Evolutionary conservation across 2,888 invertebrate species (phyloP).

Genomic region (Melinaea menophilus): DNA sequence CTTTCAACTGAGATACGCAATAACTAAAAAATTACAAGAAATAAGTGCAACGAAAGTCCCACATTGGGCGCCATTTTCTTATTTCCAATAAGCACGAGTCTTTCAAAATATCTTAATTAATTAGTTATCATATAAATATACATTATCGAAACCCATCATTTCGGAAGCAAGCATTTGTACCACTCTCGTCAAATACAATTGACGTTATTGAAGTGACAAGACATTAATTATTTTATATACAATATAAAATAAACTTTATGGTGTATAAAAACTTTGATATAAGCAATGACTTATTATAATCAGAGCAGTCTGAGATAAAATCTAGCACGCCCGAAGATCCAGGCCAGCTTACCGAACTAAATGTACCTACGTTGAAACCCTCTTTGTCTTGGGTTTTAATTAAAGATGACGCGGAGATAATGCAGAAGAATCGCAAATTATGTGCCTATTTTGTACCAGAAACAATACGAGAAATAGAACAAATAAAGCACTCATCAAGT

Average conservation of each 20-base stretch:
- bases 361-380: constrained; percentile 5
- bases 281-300: constrained; percentile 8
- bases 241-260: not conserved
- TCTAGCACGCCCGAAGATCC: constrained; percentile 11
- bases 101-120: too few relatives aligned
- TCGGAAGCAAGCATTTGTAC: too few relatives aligned
- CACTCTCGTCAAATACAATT: too few relatives aligned
- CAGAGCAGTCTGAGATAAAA: constrained; percentile 4
- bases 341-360: constrained; percentile 13
- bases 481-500: too few relatives aligned
- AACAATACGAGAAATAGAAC: not conserved
- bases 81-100: too few relatives aligned
- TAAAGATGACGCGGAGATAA: constrained; percentile 17
- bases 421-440: not conserved
- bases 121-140: too few relatives aligned
- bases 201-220: too few relatives aligned
- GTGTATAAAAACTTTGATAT: constrained; percentile 4
- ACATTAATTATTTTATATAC: not conserved
- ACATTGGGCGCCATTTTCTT: too few relatives aligned
- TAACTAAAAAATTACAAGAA: too few relatives aligned
- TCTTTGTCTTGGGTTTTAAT: constrained; percentile 25
- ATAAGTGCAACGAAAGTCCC: too few relatives aligned
- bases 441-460: not conserved
- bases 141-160: too few relatives aligned
- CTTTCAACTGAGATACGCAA: not conserved